phyloP scores from a whole-genome alignment of 37 sponge, comb jelly and placozoan genomes.

The Aphrocallistes beatrix region DNA sequence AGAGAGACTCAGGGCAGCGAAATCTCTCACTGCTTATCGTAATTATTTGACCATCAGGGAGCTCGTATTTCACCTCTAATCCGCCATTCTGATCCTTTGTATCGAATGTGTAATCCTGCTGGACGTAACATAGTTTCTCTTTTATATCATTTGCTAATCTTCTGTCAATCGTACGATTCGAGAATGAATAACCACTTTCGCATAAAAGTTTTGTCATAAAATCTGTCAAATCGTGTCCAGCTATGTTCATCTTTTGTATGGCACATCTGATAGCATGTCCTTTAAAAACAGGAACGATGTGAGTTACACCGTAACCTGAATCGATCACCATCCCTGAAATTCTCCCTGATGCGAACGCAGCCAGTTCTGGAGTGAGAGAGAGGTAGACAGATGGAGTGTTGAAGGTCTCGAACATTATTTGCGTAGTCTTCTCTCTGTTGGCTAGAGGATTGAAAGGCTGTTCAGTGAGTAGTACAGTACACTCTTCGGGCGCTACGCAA shows the following conservation, averaged over 20 bases:
- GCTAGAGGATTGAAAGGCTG: conserved; percentile 63
- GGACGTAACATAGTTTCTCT: conserved; percentile 46
- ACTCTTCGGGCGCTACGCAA: conserved; percentile 52
- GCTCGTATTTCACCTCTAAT: conserved; percentile 18
- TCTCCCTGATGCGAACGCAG: conserved; percentile 28
- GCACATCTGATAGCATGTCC: conserved; percentile 51
- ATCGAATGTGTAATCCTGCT: conserved; percentile 27
- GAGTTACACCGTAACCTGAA: conserved; percentile 47
- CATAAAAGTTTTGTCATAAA: conserved; percentile 50
- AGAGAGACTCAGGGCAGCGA: conserved; percentile 31
- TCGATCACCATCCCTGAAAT: conserved; percentile 56
- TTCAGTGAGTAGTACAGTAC: conserved; percentile 55
- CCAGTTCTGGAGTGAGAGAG: conserved; percentile 53
- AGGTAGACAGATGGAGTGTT: conserved; percentile 58
- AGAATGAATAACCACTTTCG: conserved; percentile 55
- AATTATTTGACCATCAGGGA: conserved; percentile 37
- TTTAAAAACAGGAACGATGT: conserved; percentile 49
- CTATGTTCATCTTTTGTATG: conserved; percentile 39
- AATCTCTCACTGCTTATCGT: conserved; percentile 46
- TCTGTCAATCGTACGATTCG: conserved; percentile 44
- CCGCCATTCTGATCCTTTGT: neutral
- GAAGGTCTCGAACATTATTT: conserved; percentile 65
- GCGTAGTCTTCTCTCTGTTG: conserved; percentile 59
- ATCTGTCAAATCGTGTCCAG: conserved; percentile 48
- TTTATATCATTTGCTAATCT: conserved; percentile 51